phyloP scores from a whole-genome alignment of 2,113 vertebrate species.

The Bubo blakistoni region DNA sequence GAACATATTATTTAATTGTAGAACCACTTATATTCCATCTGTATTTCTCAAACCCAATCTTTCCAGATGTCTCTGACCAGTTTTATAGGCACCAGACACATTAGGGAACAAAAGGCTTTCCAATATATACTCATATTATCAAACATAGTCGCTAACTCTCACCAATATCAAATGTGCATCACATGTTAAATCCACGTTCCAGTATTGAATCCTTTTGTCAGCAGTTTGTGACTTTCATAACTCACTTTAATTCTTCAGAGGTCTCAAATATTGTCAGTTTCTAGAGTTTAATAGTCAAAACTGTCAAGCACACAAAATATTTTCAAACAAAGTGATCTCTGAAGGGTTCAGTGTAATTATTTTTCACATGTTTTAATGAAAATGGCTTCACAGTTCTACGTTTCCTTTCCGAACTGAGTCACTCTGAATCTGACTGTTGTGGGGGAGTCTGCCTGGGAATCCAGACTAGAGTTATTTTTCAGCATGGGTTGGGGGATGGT shows the following conservation, averaged over 20 bases:
- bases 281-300: conserved; percentile 55
- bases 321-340: conserved; percentile 68
- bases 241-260: conserved; percentile 62
- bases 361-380: conserved; percentile 66
- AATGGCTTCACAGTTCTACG: conserved; percentile 35
- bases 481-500: not conserved
- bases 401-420: conserved; percentile 56
- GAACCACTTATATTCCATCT: conserved; percentile 71
- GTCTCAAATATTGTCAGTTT: conserved; percentile 64
- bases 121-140: conserved; percentile 59
- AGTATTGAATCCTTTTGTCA: conserved; percentile 48
- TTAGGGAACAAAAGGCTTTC: conserved; percentile 66
- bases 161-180: conserved; percentile 65
- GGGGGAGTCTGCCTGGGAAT: conserved; percentile 44
- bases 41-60: conserved; percentile 71
- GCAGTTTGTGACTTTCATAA: conserved; percentile 53
- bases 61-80: conserved; percentile 72
- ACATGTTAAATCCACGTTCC: conserved; percentile 48
- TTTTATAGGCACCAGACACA: conserved; percentile 73
- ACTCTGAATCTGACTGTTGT: conserved; percentile 43
- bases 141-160: conserved; percentile 56
- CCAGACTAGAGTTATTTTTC: conserved; percentile 15
- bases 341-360: conserved; percentile 58
- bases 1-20: conserved; percentile 70
- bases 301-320: conserved; percentile 64